phyloP scores from a whole-genome alignment of 2,797 vertebrate genomes.

The Cynopterus sphinx region DNA sequence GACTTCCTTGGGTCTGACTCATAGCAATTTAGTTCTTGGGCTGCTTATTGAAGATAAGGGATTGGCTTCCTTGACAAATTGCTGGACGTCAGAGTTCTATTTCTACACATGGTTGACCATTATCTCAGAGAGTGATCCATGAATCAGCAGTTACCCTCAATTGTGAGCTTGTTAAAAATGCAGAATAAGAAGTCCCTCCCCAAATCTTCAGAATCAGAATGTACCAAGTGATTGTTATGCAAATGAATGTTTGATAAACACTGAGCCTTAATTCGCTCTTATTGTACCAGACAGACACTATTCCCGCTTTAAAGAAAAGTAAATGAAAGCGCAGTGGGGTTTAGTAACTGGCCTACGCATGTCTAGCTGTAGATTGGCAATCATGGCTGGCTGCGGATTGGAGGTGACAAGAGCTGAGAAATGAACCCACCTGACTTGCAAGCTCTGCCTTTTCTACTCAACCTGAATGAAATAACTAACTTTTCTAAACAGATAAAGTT shows the following conservation, averaged over 20 bases:
- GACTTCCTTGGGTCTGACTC: not conserved
- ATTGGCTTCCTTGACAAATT: not conserved
- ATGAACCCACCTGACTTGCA: not conserved
- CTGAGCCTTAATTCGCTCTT: not conserved
- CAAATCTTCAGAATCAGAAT: not conserved
- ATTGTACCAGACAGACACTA: not conserved
- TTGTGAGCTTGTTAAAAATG: not conserved
- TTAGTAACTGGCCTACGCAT: not conserved
- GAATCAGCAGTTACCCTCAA: not conserved
- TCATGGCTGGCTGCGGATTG: no score
- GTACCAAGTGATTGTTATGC: not conserved
- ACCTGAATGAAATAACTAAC: not conserved
- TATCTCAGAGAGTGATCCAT: not conserved
- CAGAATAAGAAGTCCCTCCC: not conserved
- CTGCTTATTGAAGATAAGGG: not conserved
- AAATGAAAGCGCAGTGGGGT: not conserved
- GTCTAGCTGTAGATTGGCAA: not conserved
- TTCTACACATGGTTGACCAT: not conserved
- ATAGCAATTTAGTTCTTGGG: not conserved
- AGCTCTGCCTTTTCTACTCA: not conserved
- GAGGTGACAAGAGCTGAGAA: not conserved
- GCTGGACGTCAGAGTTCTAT: not conserved
- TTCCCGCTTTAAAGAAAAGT: not conserved
- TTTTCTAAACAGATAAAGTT: not conserved
- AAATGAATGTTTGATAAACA: not conserved